phyloP scores from a whole-genome alignment of 2,113 vertebrate genomes.

The Chamaetylas fuelleborni region DNA sequence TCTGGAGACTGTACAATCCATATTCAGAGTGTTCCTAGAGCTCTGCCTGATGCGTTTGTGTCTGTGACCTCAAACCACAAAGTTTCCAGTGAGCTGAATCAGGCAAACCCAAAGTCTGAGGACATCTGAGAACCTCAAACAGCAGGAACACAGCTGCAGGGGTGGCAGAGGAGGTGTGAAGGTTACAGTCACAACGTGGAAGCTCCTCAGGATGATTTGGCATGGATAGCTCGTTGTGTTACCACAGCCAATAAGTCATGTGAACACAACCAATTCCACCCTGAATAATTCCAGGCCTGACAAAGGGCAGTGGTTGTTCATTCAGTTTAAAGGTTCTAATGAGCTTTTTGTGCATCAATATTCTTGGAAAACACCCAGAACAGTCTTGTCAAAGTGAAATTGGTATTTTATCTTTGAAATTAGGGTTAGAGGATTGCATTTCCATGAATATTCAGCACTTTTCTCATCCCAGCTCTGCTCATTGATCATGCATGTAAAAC shows the following conservation, averaged over 20 bases:
- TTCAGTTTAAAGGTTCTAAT: slow-evolving; percentile 13
- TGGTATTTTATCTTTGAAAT: slow-evolving; percentile 51
- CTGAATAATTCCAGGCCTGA: neutral
- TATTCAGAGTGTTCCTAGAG: neutral
- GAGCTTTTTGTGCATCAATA: slow-evolving; percentile 7
- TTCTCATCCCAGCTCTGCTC: slow-evolving; percentile 22
- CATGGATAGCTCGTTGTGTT: neutral
- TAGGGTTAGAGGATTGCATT: slow-evolving; percentile 53
- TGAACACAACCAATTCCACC: neutral
- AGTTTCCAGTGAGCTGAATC: neutral
- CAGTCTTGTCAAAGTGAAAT: slow-evolving; percentile 32
- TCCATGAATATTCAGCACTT: slow-evolving; percentile 59
- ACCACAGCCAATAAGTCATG: neutral
- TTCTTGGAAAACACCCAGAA: slow-evolving; percentile 45
- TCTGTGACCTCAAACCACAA: neutral
- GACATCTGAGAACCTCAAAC: neutral
- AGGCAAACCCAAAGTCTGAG: neutral
- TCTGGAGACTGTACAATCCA: neutral
- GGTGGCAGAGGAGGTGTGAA: neutral
- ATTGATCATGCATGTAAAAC: slow-evolving; percentile 57
- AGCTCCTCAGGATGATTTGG: neutral
- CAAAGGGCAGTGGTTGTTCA: slow-evolving; percentile 12
- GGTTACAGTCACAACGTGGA: neutral
- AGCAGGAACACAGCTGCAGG: neutral
- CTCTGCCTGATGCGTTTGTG: neutral